Conservation (phyloP, 1,140 invertebrate genomes). For the Pseudomyrmex cubaensis region DNA sequence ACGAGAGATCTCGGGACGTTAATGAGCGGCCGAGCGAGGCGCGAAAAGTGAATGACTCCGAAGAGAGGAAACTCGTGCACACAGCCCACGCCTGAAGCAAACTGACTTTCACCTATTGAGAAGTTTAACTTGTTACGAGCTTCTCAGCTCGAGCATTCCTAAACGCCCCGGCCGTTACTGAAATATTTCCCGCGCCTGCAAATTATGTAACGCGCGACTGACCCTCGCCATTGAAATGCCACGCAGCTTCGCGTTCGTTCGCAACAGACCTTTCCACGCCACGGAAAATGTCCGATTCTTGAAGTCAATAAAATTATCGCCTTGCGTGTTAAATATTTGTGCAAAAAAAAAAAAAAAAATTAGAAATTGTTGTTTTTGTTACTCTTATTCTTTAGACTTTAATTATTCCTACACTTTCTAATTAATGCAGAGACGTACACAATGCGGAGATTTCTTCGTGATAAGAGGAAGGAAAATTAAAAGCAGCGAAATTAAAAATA, state of each 20-base stretch:
- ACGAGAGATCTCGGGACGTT: constrained; percentile 11
- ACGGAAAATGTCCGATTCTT: not conserved
- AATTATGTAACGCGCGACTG: constrained; percentile 39
- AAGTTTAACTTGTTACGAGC: constrained; percentile 34
- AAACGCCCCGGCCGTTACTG: constrained; percentile 13
- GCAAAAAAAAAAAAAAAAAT: not conserved
- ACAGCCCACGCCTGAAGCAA: constrained; percentile 51
- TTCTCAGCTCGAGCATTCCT: constrained; percentile 49
- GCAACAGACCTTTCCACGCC: not conserved
- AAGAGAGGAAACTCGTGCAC: constrained; percentile 21
- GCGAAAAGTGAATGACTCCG: constrained; percentile 41
- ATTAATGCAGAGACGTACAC: too few species aligned
- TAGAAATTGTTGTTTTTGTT: not conserved
- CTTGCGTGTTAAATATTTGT: not conserved
- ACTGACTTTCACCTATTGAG: constrained; percentile 51
- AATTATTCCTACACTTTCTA: too few species aligned
- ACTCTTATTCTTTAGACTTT: too few species aligned
- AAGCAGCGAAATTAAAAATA: too few species aligned
- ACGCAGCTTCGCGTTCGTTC: not conserved
- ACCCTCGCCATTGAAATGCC: constrained; percentile 59
- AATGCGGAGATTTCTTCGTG: not conserved
- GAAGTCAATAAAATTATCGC: not conserved
- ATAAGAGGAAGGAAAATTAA: not conserved
- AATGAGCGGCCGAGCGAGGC: constrained; percentile 33
- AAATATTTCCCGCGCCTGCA: constrained; percentile 26